Evolutionary conservation across 2,888 invertebrate genomes (phyloP).

Genomic region (Hirudinaria manillensis): DNA sequence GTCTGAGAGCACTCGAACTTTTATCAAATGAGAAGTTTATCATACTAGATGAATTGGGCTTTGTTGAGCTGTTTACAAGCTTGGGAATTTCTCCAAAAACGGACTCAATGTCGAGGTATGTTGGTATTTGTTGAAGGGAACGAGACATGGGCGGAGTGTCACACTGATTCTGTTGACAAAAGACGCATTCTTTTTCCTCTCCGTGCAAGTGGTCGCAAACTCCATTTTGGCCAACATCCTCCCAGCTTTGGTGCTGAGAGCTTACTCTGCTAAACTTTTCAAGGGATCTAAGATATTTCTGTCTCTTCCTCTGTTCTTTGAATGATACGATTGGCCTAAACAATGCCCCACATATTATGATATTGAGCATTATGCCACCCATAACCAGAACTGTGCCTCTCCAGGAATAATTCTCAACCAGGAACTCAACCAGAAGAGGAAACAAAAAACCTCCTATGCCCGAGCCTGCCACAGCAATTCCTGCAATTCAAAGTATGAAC

Average conservation of each 20-base stretch:
- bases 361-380: conserved; percentile 48
- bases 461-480: conserved; percentile 52
- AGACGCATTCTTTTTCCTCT: conserved; percentile 29
- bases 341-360: conserved; percentile 49
- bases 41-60: background rate
- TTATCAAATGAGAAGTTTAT: background rate
- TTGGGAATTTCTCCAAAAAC: background rate
- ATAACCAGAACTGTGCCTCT: conserved; percentile 50
- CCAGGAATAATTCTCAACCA: conserved; percentile 50
- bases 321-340: conserved; percentile 47
- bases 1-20: background rate
- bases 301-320: conserved; percentile 31
- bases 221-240: conserved; percentile 17
- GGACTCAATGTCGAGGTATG: conserved; percentile 17
- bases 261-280: conserved; percentile 26
- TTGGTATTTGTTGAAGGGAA: conserved; percentile 23
- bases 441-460: conserved; percentile 53
- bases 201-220: conserved; percentile 26
- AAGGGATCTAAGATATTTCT: conserved; percentile 16
- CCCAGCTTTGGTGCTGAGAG: conserved; percentile 25
- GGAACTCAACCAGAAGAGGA: conserved; percentile 48
- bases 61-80: background rate
- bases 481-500: conserved; percentile 26
- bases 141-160: conserved; percentile 16
- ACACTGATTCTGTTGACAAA: conserved; percentile 19